Conservation (phyloP, 2,113 vertebrate genomes). For the Excalfactoria chinensis region DNA sequence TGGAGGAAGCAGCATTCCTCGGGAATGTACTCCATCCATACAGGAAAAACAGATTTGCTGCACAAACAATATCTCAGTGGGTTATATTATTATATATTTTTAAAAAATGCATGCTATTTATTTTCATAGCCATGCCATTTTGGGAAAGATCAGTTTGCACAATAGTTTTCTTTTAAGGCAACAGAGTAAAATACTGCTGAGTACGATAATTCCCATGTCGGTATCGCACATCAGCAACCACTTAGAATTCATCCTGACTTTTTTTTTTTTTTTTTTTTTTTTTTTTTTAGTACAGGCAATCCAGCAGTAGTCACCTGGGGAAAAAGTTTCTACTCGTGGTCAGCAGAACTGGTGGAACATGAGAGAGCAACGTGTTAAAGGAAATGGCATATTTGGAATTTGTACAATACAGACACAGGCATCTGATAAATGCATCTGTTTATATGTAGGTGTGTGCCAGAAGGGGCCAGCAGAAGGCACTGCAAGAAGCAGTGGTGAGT, state of each 20-base stretch:
- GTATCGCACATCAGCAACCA: not conserved
- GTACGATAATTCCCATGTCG: not conserved
- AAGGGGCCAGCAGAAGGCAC: not conserved
- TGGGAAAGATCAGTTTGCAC: not conserved
- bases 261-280: not conserved
- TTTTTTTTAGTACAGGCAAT: not conserved
- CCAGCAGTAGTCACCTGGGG: not conserved
- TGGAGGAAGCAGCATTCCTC: not conserved
- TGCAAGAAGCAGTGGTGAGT: not conserved
- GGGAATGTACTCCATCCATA: fast-evolving
- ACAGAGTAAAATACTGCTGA: not conserved
- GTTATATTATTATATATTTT: not conserved
- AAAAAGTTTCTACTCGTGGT: not conserved
- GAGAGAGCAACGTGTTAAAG: not conserved
- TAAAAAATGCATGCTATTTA: not conserved
- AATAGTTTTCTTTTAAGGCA: not conserved
- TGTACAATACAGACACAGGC: not conserved
- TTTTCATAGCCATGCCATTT: not conserved
- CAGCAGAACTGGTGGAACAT: not conserved
- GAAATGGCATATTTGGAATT: not conserved
- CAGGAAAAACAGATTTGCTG: not conserved
- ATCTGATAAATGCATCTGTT: slow-evolving; percentile 20
- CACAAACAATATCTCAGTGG: not conserved
- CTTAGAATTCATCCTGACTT: not conserved
- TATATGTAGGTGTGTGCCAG: not conserved